These are phyloP conservation scores for Torymus tubicola DNA, from an alignment of 2,888 invertebrate genomes.

Conservation along the genomic window DNA sequence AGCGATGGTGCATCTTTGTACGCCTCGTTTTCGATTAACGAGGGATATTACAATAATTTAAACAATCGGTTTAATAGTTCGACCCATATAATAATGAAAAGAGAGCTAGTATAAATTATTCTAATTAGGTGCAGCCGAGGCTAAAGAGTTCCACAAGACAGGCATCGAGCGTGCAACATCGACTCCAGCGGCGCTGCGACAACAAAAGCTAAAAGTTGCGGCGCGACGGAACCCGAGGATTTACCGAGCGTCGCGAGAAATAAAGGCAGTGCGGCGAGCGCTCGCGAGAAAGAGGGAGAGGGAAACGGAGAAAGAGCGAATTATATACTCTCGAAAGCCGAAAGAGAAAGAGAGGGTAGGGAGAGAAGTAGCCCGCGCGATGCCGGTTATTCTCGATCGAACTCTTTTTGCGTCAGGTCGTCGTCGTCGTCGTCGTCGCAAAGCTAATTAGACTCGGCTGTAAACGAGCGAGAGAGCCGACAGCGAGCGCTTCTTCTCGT, in stretches of 20 bases:
- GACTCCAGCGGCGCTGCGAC: too few relatives aligned
- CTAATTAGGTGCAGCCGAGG: too few relatives aligned
- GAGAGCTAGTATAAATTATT: too few relatives aligned
- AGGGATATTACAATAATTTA: too few relatives aligned
- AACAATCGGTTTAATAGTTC: too few relatives aligned
- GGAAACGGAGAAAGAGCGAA: conserved; percentile 30
- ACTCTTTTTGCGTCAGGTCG: conserved; percentile 66
- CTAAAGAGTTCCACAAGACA: too few relatives aligned
- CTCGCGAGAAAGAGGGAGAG: not conserved
- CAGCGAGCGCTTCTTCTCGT: conserved; percentile 26
- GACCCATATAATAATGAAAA: too few relatives aligned
- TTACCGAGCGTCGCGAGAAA: conserved; percentile 33
- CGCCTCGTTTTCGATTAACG: too few relatives aligned
- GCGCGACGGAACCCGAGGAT: not conserved
- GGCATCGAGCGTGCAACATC: too few relatives aligned
- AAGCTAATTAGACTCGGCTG: conserved; percentile 68
- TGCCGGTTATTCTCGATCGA: conserved; percentile 70
- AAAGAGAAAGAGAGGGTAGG: conserved; percentile 47
- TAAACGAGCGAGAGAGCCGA: conserved; percentile 58
- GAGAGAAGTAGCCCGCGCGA: conserved; percentile 43
- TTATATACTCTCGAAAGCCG: not conserved
- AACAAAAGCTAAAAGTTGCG: not conserved
- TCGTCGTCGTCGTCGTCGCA: conserved; percentile 55
- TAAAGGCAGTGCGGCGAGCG: conserved; percentile 25
- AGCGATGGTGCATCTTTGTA: too few relatives aligned